These are phyloP conservation scores for Hycleus cichorii DNA, from an alignment of 1,140 invertebrate genomes.

Conservation along the genomic window DNA sequence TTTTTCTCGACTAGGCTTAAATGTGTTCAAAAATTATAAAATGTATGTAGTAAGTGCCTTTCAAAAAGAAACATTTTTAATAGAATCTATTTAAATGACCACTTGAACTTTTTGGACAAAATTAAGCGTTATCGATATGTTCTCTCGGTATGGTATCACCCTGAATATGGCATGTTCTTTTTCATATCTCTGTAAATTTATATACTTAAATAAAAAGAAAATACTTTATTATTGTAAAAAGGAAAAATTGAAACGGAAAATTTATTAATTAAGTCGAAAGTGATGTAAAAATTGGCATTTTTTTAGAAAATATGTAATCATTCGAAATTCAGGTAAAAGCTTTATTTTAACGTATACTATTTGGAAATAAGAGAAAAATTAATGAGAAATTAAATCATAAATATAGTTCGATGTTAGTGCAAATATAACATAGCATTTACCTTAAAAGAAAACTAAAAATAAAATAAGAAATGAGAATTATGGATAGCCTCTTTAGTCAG, in stretches of 20 bases:
- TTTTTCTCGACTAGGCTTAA: slow-evolving; percentile 37
- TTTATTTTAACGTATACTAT: slow-evolving; percentile 42
- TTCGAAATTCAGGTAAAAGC: slow-evolving; percentile 38
- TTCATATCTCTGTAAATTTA: slow-evolving; percentile 40
- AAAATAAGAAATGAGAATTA: slow-evolving; percentile 18
- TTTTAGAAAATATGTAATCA: slow-evolving; percentile 30
- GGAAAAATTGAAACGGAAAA: no score
- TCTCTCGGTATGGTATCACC: slow-evolving; percentile 35
- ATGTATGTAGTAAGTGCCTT: slow-evolving; percentile 44
- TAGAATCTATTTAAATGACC: slow-evolving; percentile 31
- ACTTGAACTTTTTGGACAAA: slow-evolving; percentile 38
- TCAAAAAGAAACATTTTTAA: slow-evolving; percentile 19
- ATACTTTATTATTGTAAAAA: slow-evolving; percentile 19
- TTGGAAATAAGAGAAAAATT: slow-evolving; percentile 7
- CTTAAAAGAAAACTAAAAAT: slow-evolving; percentile 19
- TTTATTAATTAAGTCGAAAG: slow-evolving; percentile 28
- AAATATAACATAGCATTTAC: slow-evolving; percentile 38
- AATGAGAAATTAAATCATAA: slow-evolving; percentile 23
- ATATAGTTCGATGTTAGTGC: slow-evolving; percentile 41
- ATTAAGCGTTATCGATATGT: slow-evolving; percentile 36
- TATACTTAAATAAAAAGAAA: slow-evolving; percentile 24
- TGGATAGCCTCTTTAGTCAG: slow-evolving; percentile 37
- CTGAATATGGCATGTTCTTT: slow-evolving; percentile 40
- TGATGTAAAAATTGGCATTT: slow-evolving; percentile 37
- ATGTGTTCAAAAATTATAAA: slow-evolving; percentile 41